Percentiles rank a stretch among this genome's conserved stretches.
Evolutionary conservation across 2,888 invertebrate genomes (phyloP).

Genomic region (Orthosia cruda): DNA sequence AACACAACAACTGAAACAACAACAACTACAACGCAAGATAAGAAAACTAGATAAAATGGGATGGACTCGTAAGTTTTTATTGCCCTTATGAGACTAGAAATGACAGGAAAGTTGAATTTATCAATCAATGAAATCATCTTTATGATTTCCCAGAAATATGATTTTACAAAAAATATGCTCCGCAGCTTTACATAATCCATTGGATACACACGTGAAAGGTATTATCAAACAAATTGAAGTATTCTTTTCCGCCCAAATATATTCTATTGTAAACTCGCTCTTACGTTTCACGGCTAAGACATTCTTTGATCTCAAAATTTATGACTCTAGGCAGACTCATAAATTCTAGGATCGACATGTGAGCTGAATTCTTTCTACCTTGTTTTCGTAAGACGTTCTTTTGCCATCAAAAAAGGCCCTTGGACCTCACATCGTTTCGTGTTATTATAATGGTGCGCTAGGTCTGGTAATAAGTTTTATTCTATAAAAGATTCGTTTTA

Average conservation of each 20-base stretch:
- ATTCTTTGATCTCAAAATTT: slow-evolving; percentile 56
- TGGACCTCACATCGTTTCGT: neutral
- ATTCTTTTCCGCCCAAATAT: slow-evolving; percentile 7
- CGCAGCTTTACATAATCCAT: neutral
- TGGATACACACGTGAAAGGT: neutral
- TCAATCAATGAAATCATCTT: neutral
- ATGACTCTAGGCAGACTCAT: slow-evolving; percentile 49
- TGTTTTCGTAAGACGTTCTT: slow-evolving; percentile 25
- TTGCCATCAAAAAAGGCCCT: neutral
- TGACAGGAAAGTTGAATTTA: neutral
- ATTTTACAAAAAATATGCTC: neutral
- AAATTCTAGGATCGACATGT: slow-evolving; percentile 49
- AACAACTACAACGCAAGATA: no score
- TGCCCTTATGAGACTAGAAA: no score
- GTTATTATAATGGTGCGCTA: neutral
- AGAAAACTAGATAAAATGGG: neutral
- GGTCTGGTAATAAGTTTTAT: neutral
- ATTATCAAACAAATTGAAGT: slow-evolving; percentile 18
- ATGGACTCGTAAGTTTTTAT: no score
- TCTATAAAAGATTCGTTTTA: neutral
- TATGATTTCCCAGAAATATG: neutral
- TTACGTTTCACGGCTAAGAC: slow-evolving; percentile 19
- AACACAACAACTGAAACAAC: no score
- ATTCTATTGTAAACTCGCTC: slow-evolving; percentile 42
- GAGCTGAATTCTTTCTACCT: slow-evolving; percentile 32